phyloP scores from a whole-genome alignment of 1,140 invertebrate species.

The Lepidurus arcticus region DNA sequence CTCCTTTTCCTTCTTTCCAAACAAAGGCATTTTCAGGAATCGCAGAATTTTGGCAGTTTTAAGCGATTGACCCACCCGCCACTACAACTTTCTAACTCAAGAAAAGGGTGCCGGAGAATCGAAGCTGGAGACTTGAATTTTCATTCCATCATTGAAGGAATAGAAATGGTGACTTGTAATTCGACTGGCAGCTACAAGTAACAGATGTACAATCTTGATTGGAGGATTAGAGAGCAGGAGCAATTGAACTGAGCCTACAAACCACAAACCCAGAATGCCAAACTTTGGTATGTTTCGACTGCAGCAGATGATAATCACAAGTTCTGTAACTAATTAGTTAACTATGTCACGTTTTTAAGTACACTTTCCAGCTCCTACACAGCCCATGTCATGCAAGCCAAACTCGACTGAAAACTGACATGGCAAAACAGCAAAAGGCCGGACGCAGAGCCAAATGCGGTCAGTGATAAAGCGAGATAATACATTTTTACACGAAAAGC shows the following conservation, averaged over 20 bases:
- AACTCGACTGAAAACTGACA: background rate
- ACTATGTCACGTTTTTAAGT: background rate
- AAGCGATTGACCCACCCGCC: background rate
- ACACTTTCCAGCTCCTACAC: background rate
- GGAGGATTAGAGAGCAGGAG: background rate
- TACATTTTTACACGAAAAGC: background rate
- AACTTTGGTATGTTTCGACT: background rate
- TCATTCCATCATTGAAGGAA: background rate
- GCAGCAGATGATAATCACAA: background rate
- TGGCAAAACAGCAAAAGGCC: background rate
- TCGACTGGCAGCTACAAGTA: no score
- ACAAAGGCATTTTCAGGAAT: slow-evolving; percentile 64
- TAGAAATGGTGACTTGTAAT: background rate
- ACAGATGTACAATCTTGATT: background rate
- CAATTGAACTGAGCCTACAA: background rate
- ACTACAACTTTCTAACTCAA: background rate
- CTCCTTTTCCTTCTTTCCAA: slow-evolving; percentile 58
- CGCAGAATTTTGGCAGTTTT: slow-evolving; percentile 19
- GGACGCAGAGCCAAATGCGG: slow-evolving; percentile 1
- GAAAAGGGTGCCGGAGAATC: background rate
- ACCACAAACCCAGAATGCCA: background rate
- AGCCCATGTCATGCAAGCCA: background rate
- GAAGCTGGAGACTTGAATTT: background rate
- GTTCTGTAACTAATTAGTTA: background rate
- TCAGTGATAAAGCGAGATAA: background rate